Percentiles rank a stretch among this genome's conserved stretches.
These are phyloP conservation scores for Noctilio leporinus DNA, from an alignment of 2,113 vertebrate species.

Conservation along the genomic window DNA sequence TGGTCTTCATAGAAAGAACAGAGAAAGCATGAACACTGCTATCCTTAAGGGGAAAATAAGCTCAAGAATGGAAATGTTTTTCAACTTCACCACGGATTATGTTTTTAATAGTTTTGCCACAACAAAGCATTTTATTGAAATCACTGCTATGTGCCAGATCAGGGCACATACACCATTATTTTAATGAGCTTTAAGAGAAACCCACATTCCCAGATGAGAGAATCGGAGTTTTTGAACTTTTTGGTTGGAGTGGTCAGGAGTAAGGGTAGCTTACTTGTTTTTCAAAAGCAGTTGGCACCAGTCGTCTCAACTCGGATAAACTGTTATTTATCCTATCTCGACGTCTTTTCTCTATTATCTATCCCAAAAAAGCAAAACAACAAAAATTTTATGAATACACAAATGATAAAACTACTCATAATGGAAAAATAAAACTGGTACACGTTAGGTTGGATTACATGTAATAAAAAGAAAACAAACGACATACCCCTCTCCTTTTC, in stretches of 20 bases:
- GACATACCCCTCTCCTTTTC: slow-evolving; percentile 89
- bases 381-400: slow-evolving; percentile 63
- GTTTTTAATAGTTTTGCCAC: slow-evolving; percentile 84
- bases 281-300: slow-evolving; percentile 95
- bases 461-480: slow-evolving; percentile 26
- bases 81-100: slow-evolving; percentile 82
- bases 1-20: slow-evolving; percentile 78
- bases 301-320: slow-evolving; percentile 90
- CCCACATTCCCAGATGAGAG: slow-evolving; percentile 78
- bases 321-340: slow-evolving; percentile 97
- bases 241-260: slow-evolving; percentile 3
- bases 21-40: slow-evolving; percentile 76
- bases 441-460: slow-evolving; percentile 24
- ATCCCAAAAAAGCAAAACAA: slow-evolving; percentile 72
- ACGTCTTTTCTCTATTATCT: slow-evolving; percentile 97
- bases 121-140: slow-evolving; percentile 86
- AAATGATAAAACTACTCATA: slow-evolving; percentile 35
- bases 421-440: slow-evolving; percentile 50
- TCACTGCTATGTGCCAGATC: slow-evolving; percentile 78
- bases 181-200: slow-evolving; percentile 80
- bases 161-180: slow-evolving; percentile 81
- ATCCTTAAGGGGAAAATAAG: slow-evolving; percentile 80
- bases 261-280: slow-evolving; percentile 88
- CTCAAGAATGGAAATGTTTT: slow-evolving; percentile 84
- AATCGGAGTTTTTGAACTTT: slow-evolving; percentile 52